phyloP scores from a whole-genome alignment of 2,888 invertebrate genomes.

The Candidula unifasciata region DNA sequence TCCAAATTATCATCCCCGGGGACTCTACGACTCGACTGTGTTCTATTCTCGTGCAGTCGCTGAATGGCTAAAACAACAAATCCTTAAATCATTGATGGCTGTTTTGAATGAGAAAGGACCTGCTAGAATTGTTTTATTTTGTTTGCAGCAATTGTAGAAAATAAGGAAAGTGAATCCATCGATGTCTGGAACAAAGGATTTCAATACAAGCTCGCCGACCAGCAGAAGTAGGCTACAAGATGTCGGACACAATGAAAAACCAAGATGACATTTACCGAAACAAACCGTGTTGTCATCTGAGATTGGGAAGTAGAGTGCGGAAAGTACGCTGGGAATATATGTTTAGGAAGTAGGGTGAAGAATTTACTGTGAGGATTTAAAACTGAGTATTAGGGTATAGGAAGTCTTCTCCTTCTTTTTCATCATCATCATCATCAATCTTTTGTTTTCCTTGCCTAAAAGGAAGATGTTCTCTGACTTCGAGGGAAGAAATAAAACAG shows the following conservation, averaged over 20 bases:
- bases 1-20: constrained; percentile 17
- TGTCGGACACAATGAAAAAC: background rate
- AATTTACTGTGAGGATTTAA: too few species aligned
- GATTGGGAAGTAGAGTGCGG: too few species aligned
- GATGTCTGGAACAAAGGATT: background rate
- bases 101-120: background rate
- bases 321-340: too few species aligned
- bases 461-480: too few species aligned
- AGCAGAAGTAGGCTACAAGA: background rate
- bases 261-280: background rate
- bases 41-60: background rate
- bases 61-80: background rate
- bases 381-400: too few species aligned
- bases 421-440: too few species aligned
- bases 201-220: background rate
- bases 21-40: background rate
- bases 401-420: too few species aligned
- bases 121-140: background rate
- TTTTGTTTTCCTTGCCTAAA: too few species aligned
- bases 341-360: too few species aligned
- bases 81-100: constrained; percentile 28
- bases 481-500: too few species aligned
- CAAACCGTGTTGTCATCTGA: too few species aligned
- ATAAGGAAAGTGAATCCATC: background rate
- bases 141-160: background rate